Conservation (phyloP, 2,113 vertebrate species). For the Chaetops frenatus region DNA sequence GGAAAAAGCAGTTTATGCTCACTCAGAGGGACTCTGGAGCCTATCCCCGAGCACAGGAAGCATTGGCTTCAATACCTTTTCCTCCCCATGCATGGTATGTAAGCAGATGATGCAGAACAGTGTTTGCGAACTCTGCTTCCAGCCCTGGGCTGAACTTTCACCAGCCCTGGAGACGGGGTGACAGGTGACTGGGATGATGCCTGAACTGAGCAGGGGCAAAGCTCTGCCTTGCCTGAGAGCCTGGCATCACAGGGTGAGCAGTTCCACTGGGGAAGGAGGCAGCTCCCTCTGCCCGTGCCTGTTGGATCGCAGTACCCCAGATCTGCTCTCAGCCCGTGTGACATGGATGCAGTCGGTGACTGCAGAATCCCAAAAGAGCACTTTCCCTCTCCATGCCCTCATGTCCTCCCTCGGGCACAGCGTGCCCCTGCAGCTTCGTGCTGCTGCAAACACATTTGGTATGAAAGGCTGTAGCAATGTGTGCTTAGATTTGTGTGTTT, state of each 20-base stretch:
- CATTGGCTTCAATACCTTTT: neutral
- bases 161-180: neutral
- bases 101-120: neutral
- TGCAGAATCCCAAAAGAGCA: neutral
- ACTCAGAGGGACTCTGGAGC: neutral
- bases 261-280: neutral
- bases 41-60: rapidly evolving
- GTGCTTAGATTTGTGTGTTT: neutral
- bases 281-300: neutral
- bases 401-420: neutral
- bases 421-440: neutral
- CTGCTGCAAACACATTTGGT: neutral
- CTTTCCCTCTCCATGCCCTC: neutral
- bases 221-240: neutral
- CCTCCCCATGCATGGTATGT: rapidly evolving
- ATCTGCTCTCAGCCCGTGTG: neutral
- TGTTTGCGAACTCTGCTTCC: neutral
- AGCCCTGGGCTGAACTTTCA: neutral
- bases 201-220: neutral
- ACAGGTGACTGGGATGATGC: neutral
- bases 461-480: neutral
- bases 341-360: rapidly evolving
- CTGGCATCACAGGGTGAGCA: rapidly evolving
- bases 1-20: neutral
- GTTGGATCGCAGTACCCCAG: neutral